phyloP scores from a whole-genome alignment of 2,888 invertebrate species.

The Diarsia mendica region DNA sequence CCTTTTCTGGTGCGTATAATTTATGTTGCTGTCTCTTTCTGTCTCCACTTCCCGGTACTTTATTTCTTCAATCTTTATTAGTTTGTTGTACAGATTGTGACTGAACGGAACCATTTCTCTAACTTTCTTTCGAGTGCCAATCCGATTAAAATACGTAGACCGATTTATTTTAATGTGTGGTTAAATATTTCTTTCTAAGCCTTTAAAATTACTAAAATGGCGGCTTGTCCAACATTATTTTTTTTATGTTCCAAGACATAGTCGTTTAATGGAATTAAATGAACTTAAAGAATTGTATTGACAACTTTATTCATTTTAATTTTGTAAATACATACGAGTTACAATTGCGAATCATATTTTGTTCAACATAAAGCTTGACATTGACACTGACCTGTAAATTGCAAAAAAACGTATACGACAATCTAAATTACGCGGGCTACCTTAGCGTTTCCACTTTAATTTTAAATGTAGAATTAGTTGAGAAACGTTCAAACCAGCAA shows the following conservation, averaged over 20 bases:
- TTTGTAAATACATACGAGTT: not conserved
- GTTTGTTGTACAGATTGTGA: constrained; percentile 33
- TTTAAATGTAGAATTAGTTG: not conserved
- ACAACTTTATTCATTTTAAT: not conserved
- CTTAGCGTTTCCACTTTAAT: not conserved
- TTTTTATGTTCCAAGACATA: not conserved
- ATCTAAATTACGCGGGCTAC: not conserved
- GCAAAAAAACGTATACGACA: not conserved
- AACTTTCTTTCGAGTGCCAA: constrained; percentile 11
- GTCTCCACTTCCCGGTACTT: constrained; percentile 47
- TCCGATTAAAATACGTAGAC: constrained; percentile 1
- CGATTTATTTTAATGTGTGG: not conserved
- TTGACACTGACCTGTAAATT: no score
- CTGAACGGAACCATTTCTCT: constrained; percentile 6
- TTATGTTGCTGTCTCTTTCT: constrained; percentile 35
- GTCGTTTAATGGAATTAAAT: no score
- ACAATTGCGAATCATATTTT: not conserved
- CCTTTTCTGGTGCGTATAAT: constrained; percentile 29
- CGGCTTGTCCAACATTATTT: not conserved
- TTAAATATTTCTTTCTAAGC: no score
- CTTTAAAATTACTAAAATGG: not conserved
- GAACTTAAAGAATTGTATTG: not conserved
- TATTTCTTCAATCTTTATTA: constrained; percentile 51
- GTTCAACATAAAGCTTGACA: not conserved
- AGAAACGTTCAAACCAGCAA: not conserved